phyloP scores from a whole-genome alignment of 2,888 invertebrate species.

The Dicycla oo region DNA sequence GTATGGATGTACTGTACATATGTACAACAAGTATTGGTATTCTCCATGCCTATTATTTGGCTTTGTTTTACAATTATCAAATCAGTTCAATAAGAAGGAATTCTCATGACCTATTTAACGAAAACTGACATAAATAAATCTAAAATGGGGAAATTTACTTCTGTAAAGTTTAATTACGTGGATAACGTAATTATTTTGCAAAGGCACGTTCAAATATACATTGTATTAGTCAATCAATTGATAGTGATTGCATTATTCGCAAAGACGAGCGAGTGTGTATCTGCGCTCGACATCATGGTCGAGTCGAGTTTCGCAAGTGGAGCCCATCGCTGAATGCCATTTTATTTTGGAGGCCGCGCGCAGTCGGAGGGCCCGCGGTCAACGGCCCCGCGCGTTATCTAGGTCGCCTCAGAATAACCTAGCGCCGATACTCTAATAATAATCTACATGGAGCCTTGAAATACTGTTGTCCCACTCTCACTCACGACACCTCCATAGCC shows the following conservation, averaged over 20 bases:
- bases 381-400: conserved; percentile 89
- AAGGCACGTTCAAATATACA: conserved; percentile 51
- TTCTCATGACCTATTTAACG: conserved; percentile 16
- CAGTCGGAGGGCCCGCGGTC: conserved; percentile 89
- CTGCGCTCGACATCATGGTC: conserved; percentile 82
- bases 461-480: conserved; percentile 84
- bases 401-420: conserved; percentile 90
- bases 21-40: background rate
- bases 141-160: background rate
- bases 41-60: background rate
- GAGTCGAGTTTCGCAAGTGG: conserved; percentile 88
- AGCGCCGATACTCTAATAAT: conserved; percentile 90
- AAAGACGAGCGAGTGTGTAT: conserved; percentile 78
- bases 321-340: conserved; percentile 90
- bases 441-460: conserved; percentile 85
- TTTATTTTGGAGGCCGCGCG: conserved; percentile 90
- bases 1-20: background rate
- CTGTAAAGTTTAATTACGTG: conserved; percentile 2
- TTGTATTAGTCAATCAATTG: conserved; percentile 69
- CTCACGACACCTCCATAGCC: conserved; percentile 76
- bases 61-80: background rate
- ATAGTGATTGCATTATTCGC: conserved; percentile 80
- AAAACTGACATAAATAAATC: conserved; percentile 2
- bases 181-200: conserved; percentile 30
- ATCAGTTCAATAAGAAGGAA: background rate